Evolutionary conservation across 2,113 vertebrate genomes (phyloP), one percentile per base, ranked within the genome.

Genomic region (Osmerus mordax): DNA sequence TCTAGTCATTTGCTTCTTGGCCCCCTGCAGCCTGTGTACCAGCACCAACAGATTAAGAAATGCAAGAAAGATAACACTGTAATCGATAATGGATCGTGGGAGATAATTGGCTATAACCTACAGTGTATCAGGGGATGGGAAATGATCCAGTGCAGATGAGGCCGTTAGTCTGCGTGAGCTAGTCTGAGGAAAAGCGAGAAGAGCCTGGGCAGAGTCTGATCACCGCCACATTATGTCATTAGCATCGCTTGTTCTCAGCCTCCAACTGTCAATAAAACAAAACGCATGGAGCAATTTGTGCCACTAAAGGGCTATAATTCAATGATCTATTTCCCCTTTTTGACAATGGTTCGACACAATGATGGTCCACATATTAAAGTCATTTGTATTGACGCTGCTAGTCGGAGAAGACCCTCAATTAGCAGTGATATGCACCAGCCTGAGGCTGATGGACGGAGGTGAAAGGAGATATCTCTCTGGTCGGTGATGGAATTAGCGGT

Each of bases 101-200:
- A 87, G 86, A 92, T 91, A 93, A 92, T 89, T 93, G 89, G 87
- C 90, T 90, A 88, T 85, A 87, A 92, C 90, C 87, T 88, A 83
- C 83, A 79, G 80, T 78, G 83, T 89, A 91, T 88, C 87, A 81
- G 75, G 88, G 87, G 87, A 86, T 83, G 74, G 88, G 87, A 92
- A 90, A 93, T 91, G 90, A 92, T 90, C 89, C 83, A 86, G 79
- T 84, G 86, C 82, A 90, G 89, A 90, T 84, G 89, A 86, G 80
- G 75, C 79, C 72, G 82, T 87, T 87, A 89, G 89, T 89, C 83
- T 82, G 67, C 72, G 73, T 41, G 32, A 47, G 59, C 55, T 64
- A 71, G 14, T 25, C 75, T 80, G 69, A 80, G 76, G 77, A 69
- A 73, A 69, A 67, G 58, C 25, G 67, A 65, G 79, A 67, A 54